Conservation (phyloP, 2,888 invertebrate species). For the Drosophila silvestris region DNA sequence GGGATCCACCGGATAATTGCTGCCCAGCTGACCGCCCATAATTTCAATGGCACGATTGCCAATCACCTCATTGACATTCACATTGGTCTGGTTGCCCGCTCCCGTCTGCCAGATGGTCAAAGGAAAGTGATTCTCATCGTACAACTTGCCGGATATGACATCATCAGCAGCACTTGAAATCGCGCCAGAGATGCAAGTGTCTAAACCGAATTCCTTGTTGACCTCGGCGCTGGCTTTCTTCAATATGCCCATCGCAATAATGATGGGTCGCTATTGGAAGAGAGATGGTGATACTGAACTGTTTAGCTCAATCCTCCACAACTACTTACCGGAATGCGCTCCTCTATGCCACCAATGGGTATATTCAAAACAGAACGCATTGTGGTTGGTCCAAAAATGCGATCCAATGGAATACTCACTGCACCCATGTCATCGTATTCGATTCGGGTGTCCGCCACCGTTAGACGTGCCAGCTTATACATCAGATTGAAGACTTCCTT, state of each 20-base stretch:
- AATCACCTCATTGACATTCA: conserved; percentile 98
- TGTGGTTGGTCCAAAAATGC: conserved; percentile 97
- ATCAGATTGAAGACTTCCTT: conserved; percentile 62
- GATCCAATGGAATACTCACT: conserved; percentile 94
- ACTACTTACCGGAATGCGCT: conserved; percentile 95
- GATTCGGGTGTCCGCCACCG: conserved; percentile 59
- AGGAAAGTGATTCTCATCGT: conserved; percentile 94
- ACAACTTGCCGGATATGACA: conserved; percentile 95
- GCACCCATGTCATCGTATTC: conserved; percentile 97
- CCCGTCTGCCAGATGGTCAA: conserved; percentile 99
- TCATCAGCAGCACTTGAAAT: conserved; percentile 96
- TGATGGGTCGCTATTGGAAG: conserved; percentile 90
- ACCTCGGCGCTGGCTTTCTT: conserved; percentile 98
- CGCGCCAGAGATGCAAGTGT: conserved; percentile 92
- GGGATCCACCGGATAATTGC: conserved; percentile 97
- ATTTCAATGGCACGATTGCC: conserved; percentile 95
- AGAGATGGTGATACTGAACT: neutral
- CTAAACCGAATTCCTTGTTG: conserved; percentile 95
- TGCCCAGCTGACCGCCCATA: conserved; percentile 94
- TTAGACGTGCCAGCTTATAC: conserved; percentile 63
- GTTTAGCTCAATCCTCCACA: rapidly evolving
- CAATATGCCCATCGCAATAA: conserved; percentile 96
- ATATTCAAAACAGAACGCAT: conserved; percentile 96
- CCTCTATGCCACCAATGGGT: conserved; percentile 95
- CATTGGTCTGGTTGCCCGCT: conserved; percentile 98